Evolutionary conservation across 1,140 invertebrate genomes (phyloP).

Genomic region (Plectus sambesii): DNA sequence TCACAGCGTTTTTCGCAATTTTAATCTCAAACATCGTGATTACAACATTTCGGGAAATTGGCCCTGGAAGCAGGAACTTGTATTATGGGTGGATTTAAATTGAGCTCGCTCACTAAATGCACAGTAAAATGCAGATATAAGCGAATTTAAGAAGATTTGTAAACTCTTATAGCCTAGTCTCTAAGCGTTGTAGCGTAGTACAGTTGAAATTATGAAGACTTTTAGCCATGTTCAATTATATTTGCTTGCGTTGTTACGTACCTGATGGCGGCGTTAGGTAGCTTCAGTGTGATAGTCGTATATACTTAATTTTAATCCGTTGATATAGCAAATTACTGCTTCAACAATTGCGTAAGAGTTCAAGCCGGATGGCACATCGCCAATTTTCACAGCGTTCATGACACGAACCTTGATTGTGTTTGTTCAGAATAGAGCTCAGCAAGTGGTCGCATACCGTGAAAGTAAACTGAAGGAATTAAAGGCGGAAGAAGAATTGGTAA

Average conservation of each 20-base stretch:
- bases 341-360: not conserved
- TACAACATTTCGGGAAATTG: not conserved
- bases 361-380: no score
- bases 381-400: no score
- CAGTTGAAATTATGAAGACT: no score
- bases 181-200: no score
- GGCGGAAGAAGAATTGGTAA: slow-evolving; percentile 56
- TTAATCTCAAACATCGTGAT: not conserved
- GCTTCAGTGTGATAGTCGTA: not conserved
- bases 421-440: slow-evolving; percentile 57
- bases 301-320: not conserved
- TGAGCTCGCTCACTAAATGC: no score
- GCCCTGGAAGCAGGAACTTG: not conserved
- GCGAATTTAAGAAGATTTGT: no score
- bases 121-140: no score
- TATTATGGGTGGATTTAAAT: not conserved
- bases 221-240: no score
- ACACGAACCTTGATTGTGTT: slow-evolving; percentile 14
- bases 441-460: slow-evolving; percentile 59
- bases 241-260: no score
- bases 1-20: no score
- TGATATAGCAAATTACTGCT: not conserved
- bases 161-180: no score
- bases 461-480: slow-evolving; percentile 55
- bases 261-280: not conserved